Percentiles rank a stretch among this genome's conserved stretches.
Conservation (phyloP, 2,113 vertebrate genomes). For the Callopanchax toddi region DNA sequence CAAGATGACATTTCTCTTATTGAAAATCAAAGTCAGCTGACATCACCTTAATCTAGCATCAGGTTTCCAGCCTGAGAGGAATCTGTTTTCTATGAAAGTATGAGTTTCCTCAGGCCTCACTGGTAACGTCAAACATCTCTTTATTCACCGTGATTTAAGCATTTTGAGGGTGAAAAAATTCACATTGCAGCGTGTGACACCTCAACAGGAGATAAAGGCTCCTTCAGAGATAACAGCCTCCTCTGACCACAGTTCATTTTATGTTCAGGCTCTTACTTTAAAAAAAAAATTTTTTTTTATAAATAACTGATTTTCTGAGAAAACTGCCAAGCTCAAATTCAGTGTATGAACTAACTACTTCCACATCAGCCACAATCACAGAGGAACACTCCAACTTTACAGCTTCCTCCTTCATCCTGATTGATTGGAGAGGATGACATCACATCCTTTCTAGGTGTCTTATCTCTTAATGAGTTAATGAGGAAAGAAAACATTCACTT, state of each 20-base stretch:
- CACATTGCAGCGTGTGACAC: conserved; percentile 11
- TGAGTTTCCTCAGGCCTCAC: conserved; percentile 8
- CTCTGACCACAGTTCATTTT: background rate
- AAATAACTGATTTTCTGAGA: conserved; percentile 24
- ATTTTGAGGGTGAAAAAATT: conserved; percentile 30
- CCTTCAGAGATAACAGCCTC: conserved; percentile 13
- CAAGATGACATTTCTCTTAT: conserved; percentile 18
- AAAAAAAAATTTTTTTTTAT: conserved; percentile 34
- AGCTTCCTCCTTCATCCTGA: background rate
- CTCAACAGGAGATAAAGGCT: conserved; percentile 6
- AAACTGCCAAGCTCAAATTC: background rate
- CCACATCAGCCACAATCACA: conserved; percentile 2
- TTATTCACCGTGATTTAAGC: conserved; percentile 8
- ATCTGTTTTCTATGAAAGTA: conserved; percentile 8
- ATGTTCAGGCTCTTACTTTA: conserved; percentile 19
- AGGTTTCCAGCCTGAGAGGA: conserved; percentile 4
- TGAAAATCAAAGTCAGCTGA: background rate
- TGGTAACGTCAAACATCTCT: conserved; percentile 14
- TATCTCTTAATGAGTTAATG: background rate
- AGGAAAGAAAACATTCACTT: background rate
- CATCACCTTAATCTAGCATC: conserved; percentile 8
- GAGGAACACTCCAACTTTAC: conserved; percentile 4
- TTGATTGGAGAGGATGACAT: background rate
- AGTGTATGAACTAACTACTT: conserved; percentile 1
- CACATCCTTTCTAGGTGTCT: background rate